Evolutionary conservation across 2,797 vertebrate genomes (phyloP).

Genomic region (Coregonus sp.): DNA sequence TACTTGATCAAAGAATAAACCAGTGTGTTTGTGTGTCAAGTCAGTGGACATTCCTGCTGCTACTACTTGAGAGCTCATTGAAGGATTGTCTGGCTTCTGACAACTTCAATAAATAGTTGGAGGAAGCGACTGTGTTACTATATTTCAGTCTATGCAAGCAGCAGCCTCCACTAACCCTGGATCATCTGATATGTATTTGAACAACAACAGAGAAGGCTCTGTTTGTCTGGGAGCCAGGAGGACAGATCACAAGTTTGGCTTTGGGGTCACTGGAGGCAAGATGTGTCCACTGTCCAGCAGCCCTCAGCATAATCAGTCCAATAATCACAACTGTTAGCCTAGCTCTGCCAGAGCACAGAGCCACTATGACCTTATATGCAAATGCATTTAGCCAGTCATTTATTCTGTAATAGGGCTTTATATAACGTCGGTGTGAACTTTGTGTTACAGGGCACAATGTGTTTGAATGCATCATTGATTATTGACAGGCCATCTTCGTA

Average conservation of each 20-base stretch:
- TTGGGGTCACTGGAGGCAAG: constrained; percentile 29
- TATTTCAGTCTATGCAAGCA: constrained; percentile 16
- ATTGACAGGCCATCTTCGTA: neutral
- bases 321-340: constrained; percentile 36
- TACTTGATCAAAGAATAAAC: neutral
- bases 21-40: neutral
- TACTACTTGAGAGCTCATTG: neutral
- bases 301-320: constrained; percentile 39
- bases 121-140: constrained; percentile 8
- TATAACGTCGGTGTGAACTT: neutral
- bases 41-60: neutral
- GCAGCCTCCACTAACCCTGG: neutral
- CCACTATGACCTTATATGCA: neutral
- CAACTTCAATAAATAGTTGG: neutral
- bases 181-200: constrained; percentile 28
- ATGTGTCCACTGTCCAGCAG: constrained; percentile 28
- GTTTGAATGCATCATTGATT: neutral
- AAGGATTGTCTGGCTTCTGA: neutral
- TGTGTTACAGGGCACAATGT: neutral
- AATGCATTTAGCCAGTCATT: neutral
- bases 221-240: constrained; percentile 15
- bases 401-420: neutral
- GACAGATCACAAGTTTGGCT: constrained; percentile 30
- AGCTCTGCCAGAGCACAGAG: neutral
- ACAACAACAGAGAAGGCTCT: constrained; percentile 23